Base-by-base conservation (phyloP, 2,113 vertebrate species). In the Hyaena hyaena region DNA sequence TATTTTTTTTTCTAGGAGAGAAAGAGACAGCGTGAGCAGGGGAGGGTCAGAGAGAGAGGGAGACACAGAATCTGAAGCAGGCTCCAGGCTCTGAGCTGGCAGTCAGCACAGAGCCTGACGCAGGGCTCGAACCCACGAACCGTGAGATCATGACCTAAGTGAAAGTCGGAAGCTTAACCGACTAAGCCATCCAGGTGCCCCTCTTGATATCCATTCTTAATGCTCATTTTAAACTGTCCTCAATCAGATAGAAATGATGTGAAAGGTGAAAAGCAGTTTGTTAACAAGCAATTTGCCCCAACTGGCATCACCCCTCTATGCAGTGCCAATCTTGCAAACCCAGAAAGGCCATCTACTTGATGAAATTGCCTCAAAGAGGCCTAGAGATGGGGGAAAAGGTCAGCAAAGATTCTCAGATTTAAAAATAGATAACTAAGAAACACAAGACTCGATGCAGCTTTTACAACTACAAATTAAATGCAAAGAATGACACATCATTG, bases 401-500 rank as follows among this genome's bases (percentile, higher is more conserved):
- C 83, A 92, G 84, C 39, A 85, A 45, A 90, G 14, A 43, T 61
- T 63, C 71, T 89, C 43, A 31, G 76, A 73, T 74, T 95, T 97
- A 86, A 96, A 96, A 97, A 94, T 95, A 93, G 90, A 93, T 31
- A 96, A 66, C 33, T 9, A 58, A 33, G 88, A 98, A 96, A 96
- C 97, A 98, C 97, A 97, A 45, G 66, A 85, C 66, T 90, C 0
- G 0, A 35, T 74, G 88, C 95, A 94, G 95, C 84, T 95, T 92
- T 94, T 93, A 96, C 95, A 98, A 96, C 94, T 90, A 97, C 66
- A 95, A 96, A 96, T 95, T 96, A 96, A 96, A 97, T 94, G 86
- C 94, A 97, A 97, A 96, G 96, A 97, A 95, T 97, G 97, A 98
- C 95, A 97, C 97, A 97, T 93, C 84, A 93, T 98, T 97, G 94